Evolutionary conservation across 2,113 vertebrate species (phyloP), one percentile per base, ranked within the genome.

Genomic region (Tenrec ecaudatus): DNA sequence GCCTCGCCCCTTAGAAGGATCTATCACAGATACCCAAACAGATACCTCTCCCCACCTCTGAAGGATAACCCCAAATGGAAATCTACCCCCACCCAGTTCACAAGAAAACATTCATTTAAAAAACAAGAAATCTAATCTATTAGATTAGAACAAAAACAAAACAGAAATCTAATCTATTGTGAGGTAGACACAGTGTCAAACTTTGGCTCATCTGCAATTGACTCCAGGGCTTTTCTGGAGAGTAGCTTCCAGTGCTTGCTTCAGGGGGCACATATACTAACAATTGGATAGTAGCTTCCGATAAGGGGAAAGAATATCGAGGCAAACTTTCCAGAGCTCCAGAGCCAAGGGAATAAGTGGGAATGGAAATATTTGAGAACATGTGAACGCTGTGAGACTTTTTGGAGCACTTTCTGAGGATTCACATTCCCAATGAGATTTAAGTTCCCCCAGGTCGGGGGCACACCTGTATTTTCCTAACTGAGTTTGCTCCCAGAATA

Each of bases 371-470:
- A 83, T 66, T 19, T 36, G 14, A 88, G 43, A 90, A 85, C 15
- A 71, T 62, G 29, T n/a, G 4, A 82, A 77, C 88, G 22, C 53
- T 58, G 1, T 47, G 25, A 82, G 38, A 25, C 29, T 82, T 77
- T 90, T 78, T 86, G 64, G 57, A 89, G 71, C 17, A 60, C 66
- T 19, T 89, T 85, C 31, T 87, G 38, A 15, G 83, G 53, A 93
- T 84, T 31, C 89, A 75, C 90, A 77, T 87, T 92, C 53, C 43
- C 60, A 85, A 10, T 53, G 47, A 53, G 53, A 93, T 84, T 31
- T 91, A 75, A 94, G 71, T 87, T 93, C 40, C 43, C 60, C 82
- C 64, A 86, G 76, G 81, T 91, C 85, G 53, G 38, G 75, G 91
- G 82, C 58, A 84, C 77, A 90, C 15, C 76, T 88, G 25, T 43